Evolutionary conservation across 2,888 invertebrate species (phyloP).

Genomic region (Phortica magna): DNA sequence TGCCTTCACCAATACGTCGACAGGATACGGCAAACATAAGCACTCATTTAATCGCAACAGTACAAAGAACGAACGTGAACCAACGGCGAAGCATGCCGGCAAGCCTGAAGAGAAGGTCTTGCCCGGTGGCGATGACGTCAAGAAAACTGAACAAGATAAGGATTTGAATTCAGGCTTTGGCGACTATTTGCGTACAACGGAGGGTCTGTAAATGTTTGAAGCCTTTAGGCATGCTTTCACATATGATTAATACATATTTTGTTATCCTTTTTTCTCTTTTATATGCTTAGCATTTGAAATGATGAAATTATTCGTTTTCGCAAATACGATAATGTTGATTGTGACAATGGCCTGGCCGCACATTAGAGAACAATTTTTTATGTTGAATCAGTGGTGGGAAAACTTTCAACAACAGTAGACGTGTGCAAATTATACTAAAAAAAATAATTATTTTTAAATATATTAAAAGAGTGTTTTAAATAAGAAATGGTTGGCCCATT

Average conservation of each 20-base stretch:
- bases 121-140: slow-evolving; percentile 44
- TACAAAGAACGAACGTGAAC: slow-evolving; percentile 5
- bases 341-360: slow-evolving; percentile 87
- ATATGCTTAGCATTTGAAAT: slow-evolving; percentile 82
- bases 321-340: slow-evolving; percentile 86
- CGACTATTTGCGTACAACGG: slow-evolving; percentile 75
- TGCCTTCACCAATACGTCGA: slow-evolving; percentile 69
- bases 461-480: not conserved
- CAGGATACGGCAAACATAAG: slow-evolving; percentile 70
- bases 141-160: slow-evolving; percentile 63
- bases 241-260: not conserved
- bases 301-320: slow-evolving; percentile 89
- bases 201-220: slow-evolving; percentile 71
- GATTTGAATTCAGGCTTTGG: slow-evolving; percentile 77
- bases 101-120: slow-evolving; percentile 47
- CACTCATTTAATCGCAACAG: slow-evolving; percentile 52
- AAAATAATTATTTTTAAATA: not conserved
- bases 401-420: slow-evolving; percentile 49
- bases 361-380: slow-evolving; percentile 81
- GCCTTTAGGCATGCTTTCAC: not conserved
- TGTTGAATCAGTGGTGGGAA: slow-evolving; percentile 79
- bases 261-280: slow-evolving; percentile 20
- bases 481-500: slow-evolving; percentile 81
- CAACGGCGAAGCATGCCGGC: slow-evolving; percentile 35
- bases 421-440: slow-evolving; percentile 35